Evolutionary conservation across 2,888 invertebrate species (phyloP), one percentile per base, ranked within the genome.

Genomic region (Aricia artaxerxes): DNA sequence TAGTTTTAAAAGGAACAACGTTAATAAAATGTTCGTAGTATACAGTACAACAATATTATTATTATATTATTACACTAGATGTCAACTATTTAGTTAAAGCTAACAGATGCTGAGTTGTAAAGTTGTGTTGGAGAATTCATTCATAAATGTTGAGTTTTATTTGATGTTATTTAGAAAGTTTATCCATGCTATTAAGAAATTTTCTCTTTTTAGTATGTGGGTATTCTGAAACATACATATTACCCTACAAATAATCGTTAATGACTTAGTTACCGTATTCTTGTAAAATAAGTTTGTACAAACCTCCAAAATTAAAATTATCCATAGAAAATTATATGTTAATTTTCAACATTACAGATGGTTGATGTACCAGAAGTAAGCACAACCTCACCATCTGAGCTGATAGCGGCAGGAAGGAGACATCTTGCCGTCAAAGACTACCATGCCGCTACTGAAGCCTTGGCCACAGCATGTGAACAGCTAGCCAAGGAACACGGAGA

Each of bases 401-500:
- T 97, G 44, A 93, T 97, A 69, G 96, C 96, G 13, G 95, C 96
- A 80, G 98, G 98, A 1, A 96, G 97, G 80, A 95, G 97, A 35
- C 97, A 97, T 84, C 96, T 97, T 79, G 95, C 97, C n/a, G 96
- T 98, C 0, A 96, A 88, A 85, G 97, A 97, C 86, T 97, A 96
- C 86, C 94, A 93, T 79, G 95, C 96, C 73, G 98, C 98, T 0
- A 97, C 97, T 1, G 95, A 96, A 78, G 95, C 96, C 0, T 90
- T 98, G n/a, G 96, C 97, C 79, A 93, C 95, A 84, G 97, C 97
- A 0, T 97, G 97, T 84, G 96, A 97, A 85, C 87, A 97, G 5
- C 94, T 97, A 11, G 97, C 96, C 1, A 95, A 96, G 76, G 95
- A 97, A 81, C 97, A 97, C 89, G 98, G 98, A 0, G 98, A 98